Conservation (phyloP, 2,888 invertebrate genomes). For the Cephus nigrinus region DNA sequence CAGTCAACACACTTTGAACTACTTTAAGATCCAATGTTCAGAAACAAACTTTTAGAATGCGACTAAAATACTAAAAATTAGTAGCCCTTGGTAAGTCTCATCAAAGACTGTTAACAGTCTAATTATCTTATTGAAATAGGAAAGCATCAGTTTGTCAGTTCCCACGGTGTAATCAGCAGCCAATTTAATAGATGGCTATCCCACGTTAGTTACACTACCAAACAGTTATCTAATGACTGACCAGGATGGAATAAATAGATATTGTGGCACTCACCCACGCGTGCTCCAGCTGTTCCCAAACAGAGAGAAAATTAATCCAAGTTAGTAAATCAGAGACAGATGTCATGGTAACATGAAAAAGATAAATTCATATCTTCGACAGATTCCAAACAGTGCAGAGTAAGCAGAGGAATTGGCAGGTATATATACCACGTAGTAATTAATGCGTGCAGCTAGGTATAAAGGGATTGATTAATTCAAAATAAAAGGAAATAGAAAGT, state of each 20-base stretch:
- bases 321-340: constrained; percentile 36
- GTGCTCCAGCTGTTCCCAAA: constrained; percentile 63
- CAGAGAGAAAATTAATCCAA: constrained; percentile 58
- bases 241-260: not conserved
- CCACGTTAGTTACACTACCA: not conserved
- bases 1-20: not conserved
- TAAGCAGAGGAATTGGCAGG: not conserved
- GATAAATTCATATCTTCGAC: constrained; percentile 15
- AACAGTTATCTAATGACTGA: not conserved
- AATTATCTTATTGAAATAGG: not conserved
- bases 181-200: not conserved
- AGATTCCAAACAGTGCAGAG: not conserved
- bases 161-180: not conserved
- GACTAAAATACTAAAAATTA: not conserved
- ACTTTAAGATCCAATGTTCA: not conserved
- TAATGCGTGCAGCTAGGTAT: not conserved
- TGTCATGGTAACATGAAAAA: constrained; percentile 34
- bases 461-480: not conserved
- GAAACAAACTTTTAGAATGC: not conserved
- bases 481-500: not conserved
- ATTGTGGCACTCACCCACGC: constrained; percentile 63
- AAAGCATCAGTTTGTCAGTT: not conserved
- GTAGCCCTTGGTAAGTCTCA: not conserved
- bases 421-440: not conserved
- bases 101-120: not conserved